Percentiles rank a stretch among this genome's conserved stretches.
phyloP scores from a whole-genome alignment of 30 jellyfish, hydroid and myxozoan genomes.

The Aurelia aurita region DNA sequence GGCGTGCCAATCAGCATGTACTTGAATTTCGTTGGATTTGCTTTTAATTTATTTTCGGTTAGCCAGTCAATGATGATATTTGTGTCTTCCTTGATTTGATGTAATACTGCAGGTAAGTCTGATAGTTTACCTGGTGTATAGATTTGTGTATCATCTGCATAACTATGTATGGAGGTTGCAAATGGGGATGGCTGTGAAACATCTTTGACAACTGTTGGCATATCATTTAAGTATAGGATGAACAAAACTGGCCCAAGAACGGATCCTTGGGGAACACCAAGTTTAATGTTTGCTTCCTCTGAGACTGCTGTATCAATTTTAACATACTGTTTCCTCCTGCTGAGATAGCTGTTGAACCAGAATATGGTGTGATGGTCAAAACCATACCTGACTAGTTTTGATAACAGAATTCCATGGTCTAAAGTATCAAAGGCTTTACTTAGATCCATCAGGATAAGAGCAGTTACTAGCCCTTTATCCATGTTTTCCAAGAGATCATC shows the following conservation, averaged over 20 bases:
- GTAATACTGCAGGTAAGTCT: conserved; percentile 40
- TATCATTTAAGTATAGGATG: conserved; percentile 22
- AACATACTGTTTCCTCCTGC: conserved; percentile 11
- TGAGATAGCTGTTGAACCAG: conserved; percentile 1
- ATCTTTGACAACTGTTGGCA: conserved; percentile 45
- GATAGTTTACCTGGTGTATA: conserved; percentile 50
- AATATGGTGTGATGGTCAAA: conserved; percentile 35
- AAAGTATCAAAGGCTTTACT: conserved; percentile 46
- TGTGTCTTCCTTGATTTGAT: conserved; percentile 48
- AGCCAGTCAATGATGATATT: conserved; percentile 60
- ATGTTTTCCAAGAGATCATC: conserved; percentile 51
- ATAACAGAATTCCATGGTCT: conserved; percentile 40
- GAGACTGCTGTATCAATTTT: conserved; percentile 17
- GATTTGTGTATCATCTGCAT: conserved; percentile 50
- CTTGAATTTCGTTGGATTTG: conserved; percentile 24
- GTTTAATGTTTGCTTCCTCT: conserved; percentile 43
- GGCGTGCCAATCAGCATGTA: conserved; percentile 31
- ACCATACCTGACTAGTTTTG: conserved; percentile 31
- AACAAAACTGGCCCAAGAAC: conserved; percentile 40
- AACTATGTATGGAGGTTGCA: conserved; percentile 16
- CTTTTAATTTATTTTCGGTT: conserved; percentile 34
- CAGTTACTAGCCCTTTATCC: conserved; percentile 50
- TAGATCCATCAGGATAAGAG: conserved; percentile 52
- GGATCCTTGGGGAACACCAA: conserved; percentile 43
- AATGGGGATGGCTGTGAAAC: conserved; percentile 39